Conservation (phyloP, 2,888 invertebrate species). For the Phalera bucephala region DNA sequence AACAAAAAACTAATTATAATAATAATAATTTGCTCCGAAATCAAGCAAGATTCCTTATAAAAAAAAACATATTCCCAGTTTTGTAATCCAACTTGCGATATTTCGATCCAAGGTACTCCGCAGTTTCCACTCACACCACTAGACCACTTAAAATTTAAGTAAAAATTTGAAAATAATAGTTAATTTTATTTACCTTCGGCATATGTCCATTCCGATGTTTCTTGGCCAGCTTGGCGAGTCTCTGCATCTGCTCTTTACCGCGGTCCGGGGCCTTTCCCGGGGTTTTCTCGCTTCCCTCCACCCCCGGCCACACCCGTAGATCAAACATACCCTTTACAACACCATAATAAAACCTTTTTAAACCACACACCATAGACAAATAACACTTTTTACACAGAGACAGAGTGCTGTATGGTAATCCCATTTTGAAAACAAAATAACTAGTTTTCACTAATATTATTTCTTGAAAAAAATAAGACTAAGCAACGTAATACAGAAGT, state of each 20-base stretch:
- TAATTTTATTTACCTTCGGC: constrained; percentile 85
- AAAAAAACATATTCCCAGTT: too few relatives aligned
- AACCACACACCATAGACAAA: constrained; percentile 30
- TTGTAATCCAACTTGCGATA: too few relatives aligned
- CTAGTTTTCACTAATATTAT: too few relatives aligned
- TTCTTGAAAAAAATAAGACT: too few relatives aligned
- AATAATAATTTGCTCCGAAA: too few relatives aligned
- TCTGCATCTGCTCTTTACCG: constrained; percentile 93
- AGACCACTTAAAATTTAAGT: too few relatives aligned
- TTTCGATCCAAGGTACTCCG: too few relatives aligned
- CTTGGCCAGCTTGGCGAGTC: constrained; percentile 94
- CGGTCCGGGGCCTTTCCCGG: constrained; percentile 93
- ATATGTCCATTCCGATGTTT: constrained; percentile 97
- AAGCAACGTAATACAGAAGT: too few relatives aligned
- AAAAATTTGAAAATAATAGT: too few relatives aligned
- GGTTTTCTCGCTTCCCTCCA: constrained; percentile 91
- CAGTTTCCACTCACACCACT: too few relatives aligned
- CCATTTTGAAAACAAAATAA: constrained; percentile 39
- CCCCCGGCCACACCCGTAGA: constrained; percentile 95
- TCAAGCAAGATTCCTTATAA: too few relatives aligned
- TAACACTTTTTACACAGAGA: constrained; percentile 42
- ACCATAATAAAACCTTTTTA: constrained; percentile 44
- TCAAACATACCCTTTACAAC: constrained; percentile 90
- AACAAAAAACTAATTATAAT: too few relatives aligned
- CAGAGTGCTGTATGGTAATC: constrained; percentile 41